A percentile compares a stretch with the other conserved stretches of the same genome.
These are phyloP conservation scores for Amorpha juglandis DNA, from an alignment of 2,888 invertebrate genomes.

Conservation along the genomic window DNA sequence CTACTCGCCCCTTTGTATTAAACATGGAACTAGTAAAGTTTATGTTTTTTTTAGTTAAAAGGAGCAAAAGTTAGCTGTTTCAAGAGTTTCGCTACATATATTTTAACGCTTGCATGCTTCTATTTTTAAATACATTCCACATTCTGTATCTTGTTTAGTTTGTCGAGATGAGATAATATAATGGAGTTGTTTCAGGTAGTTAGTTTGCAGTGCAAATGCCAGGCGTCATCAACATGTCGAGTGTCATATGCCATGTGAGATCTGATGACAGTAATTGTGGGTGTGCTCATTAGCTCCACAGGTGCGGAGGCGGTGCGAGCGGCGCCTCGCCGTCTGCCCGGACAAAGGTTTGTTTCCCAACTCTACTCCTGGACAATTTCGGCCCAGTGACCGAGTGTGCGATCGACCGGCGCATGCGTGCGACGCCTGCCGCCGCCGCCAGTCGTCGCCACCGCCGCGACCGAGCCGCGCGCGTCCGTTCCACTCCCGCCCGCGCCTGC, in stretches of 20 bases:
- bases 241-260: background rate
- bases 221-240: background rate
- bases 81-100: slow-evolving; percentile 11
- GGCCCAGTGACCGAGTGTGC: slow-evolving; percentile 81
- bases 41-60: slow-evolving; percentile 11
- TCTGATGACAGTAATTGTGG: slow-evolving; percentile 18
- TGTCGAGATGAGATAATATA: background rate
- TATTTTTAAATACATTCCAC: slow-evolving; percentile 5
- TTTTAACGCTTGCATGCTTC: slow-evolving; percentile 1
- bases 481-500: slow-evolving; percentile 30
- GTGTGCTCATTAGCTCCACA: slow-evolving; percentile 55
- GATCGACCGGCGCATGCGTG: slow-evolving; percentile 81
- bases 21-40: slow-evolving; percentile 10
- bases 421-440: slow-evolving; percentile 47
- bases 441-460: slow-evolving; percentile 65
- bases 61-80: slow-evolving; percentile 11
- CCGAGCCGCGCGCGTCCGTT: slow-evolving; percentile 57
- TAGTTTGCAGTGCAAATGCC: background rate
- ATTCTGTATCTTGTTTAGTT: slow-evolving; percentile 9
- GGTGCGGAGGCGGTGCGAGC: slow-evolving; percentile 63
- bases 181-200: background rate
- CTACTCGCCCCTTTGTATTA: slow-evolving; percentile 5
- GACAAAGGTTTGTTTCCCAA: slow-evolving; percentile 80
- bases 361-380: slow-evolving; percentile 58
- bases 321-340: slow-evolving; percentile 78